phyloP scores from a whole-genome alignment of 1,140 invertebrate genomes.

The Vanessa atalanta region DNA sequence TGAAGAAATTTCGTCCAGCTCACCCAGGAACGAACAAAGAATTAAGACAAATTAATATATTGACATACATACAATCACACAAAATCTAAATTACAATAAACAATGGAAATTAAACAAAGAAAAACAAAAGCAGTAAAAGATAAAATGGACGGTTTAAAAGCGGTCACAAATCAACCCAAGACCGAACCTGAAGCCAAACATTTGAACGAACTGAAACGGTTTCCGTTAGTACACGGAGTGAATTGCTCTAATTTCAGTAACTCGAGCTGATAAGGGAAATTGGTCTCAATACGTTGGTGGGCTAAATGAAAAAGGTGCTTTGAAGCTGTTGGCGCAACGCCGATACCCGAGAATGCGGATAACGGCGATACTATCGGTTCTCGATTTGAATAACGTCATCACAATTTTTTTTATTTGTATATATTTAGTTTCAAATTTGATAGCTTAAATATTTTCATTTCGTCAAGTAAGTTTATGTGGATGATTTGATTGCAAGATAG shows the following conservation, averaged over 20 bases:
- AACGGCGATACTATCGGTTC: constrained; percentile 24
- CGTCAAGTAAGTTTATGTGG: no score
- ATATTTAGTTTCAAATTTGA: no score
- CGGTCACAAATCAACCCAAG: constrained; percentile 2
- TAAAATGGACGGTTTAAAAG: neutral
- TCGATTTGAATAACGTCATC: constrained; percentile 16
- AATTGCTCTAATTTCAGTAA: constrained; percentile 40
- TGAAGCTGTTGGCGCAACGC: constrained; percentile 38
- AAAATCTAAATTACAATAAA: neutral
- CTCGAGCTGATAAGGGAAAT: constrained; percentile 38
- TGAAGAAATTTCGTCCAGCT: no score
- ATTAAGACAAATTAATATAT: no score
- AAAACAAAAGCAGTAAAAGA: neutral
- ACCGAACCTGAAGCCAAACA: constrained; percentile 19
- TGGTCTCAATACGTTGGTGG: constrained; percentile 29
- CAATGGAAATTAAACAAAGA: neutral
- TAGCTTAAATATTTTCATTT: no score
- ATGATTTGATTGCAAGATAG: no score
- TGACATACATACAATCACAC: neutral
- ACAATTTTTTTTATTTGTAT: no score
- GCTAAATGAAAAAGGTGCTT: constrained; percentile 44
- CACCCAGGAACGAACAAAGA: no score
- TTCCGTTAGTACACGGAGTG: neutral
- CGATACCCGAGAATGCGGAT: constrained; percentile 36
- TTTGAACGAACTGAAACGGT: constrained; percentile 11